Base-by-base conservation (phyloP, 2,797 vertebrate genomes). In the Paratrypauchen microcephalus region DNA sequence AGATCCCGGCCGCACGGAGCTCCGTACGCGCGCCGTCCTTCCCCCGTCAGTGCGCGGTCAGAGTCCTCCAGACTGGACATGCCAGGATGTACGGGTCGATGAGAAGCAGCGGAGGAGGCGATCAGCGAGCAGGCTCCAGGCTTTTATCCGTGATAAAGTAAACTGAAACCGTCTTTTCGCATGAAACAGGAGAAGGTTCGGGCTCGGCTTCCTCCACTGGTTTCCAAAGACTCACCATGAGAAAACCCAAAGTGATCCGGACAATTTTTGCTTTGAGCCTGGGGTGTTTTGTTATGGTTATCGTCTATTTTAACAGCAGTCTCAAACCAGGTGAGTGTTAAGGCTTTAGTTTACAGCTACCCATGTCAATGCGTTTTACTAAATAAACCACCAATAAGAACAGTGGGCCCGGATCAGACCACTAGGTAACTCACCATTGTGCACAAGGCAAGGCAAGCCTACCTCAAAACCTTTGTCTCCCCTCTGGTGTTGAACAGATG, bases 241-340 rank as follows among this genome's bases (percentile, higher is more conserved):
- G 92, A 86, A 94, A 88, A 78, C 77, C 90, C 64, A 89, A 88
- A 85, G 86, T 91, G 52, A 84, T 71, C 24, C 90, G 93, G 76
- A 80, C 93, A 92, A 84, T 91, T 64, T 90, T 95, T 52, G 94
- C 90, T 69, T 84, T 94, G 83, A 87, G 92, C 66, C 79, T 96
- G 70, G 94, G 94, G 18, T 95, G 93, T 72, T 88, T 95, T 75
- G 70, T 96, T 2, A 88, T 95, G 86, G 84, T 90, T 69, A 82
- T 95, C 59, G 88, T 95, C 71, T 96, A 94, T 91, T 93, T 94
- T 59, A 94, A 95, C 85, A 94, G 89, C 93, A 90, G 89, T 30
- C 83, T 92, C 55, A 93, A 83, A 82, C 87, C 91, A 92, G 95
- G 95, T 96, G 86, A 93, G 93, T 6, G 13, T 15, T n/a, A 21